Evolutionary conservation across 1,140 invertebrate genomes (phyloP), one percentile per base, ranked within the genome.

Genomic region (Pectinophora gossypiella): DNA sequence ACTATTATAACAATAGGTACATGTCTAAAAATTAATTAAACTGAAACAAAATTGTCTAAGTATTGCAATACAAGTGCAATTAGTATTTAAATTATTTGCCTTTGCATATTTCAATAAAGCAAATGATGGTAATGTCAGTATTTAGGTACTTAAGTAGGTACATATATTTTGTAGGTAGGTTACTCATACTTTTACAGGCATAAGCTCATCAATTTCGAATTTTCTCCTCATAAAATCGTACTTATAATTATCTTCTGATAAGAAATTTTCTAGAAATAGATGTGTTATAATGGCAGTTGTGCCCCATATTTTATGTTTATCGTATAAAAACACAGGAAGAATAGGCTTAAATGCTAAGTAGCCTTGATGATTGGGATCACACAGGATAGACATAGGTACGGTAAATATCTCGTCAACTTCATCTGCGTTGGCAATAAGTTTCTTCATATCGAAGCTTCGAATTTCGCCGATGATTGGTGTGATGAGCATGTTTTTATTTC

Each of bases 391-490:
- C 1, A 98, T 71, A 2, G 92, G 90, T 27, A 95, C 83, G 6
- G 92, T 90, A 69, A 97, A 96, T 3, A 94, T 92, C 55, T 92
- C 90, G 42, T 96, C 94, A 0, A 97, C 96, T 89, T 98, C 96
- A 50, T 91, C 71, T 0, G 61, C 68, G 78, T 94, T 96, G 0
- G 93, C 84, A 46, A 87, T 74, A 19, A 96, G 76, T 10, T 89
- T 78, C 0, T 87, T 68, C 0, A 90, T 59, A 35, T 81, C 64
- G 22, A 88, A 89, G 52, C 92, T 80, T 23, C 73, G 79, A 19
- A 97, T 84, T 36, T 91, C 89, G 0, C 93, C 96, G 10, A 97
- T 80, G n/a, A 97, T 93, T 6, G 96, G 96, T 55, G 91, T 91
- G 15, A 97, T 92, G 0, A 87, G 56, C 27, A 89, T 79, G 21